Conservation (phyloP, 2,797 vertebrate species). For the Iguana delicatissima region DNA sequence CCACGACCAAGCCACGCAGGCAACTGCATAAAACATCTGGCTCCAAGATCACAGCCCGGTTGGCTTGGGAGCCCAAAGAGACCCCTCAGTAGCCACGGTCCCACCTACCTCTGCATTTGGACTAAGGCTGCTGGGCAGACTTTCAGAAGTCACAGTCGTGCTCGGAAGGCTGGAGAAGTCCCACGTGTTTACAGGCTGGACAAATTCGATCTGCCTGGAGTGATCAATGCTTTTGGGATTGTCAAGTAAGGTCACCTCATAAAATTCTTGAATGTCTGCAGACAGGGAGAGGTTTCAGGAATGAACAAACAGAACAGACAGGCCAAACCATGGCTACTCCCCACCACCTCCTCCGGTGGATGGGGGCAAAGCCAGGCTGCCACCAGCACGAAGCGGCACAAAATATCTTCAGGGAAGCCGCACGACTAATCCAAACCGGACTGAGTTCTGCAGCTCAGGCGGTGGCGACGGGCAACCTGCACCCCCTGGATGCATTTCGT, state of each 20-base stretch:
- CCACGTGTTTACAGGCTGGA: constrained; percentile 90
- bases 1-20: too few relatives aligned
- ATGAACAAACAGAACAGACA: neutral
- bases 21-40: too few relatives aligned
- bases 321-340: neutral
- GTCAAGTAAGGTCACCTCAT: constrained; percentile 98
- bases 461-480: too few relatives aligned
- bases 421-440: too few relatives aligned
- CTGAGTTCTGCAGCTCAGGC: too few relatives aligned
- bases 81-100: neutral
- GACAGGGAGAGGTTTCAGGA: neutral
- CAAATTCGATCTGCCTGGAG: constrained; percentile 82
- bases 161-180: constrained; percentile 94
- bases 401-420: too few relatives aligned
- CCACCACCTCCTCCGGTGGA: too few relatives aligned
- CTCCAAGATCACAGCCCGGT: too few relatives aligned
- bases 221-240: constrained; percentile 89
- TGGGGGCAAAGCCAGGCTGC: too few relatives aligned
- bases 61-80: too few relatives aligned
- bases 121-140: constrained; percentile 86
- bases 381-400: too few relatives aligned
- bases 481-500: too few relatives aligned
- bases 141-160: constrained; percentile 92
- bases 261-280: constrained; percentile 98
- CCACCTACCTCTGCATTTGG: neutral